Evolutionary conservation across 2,888 invertebrate species (phyloP).

Genomic region (Alloplasta piceator): DNA sequence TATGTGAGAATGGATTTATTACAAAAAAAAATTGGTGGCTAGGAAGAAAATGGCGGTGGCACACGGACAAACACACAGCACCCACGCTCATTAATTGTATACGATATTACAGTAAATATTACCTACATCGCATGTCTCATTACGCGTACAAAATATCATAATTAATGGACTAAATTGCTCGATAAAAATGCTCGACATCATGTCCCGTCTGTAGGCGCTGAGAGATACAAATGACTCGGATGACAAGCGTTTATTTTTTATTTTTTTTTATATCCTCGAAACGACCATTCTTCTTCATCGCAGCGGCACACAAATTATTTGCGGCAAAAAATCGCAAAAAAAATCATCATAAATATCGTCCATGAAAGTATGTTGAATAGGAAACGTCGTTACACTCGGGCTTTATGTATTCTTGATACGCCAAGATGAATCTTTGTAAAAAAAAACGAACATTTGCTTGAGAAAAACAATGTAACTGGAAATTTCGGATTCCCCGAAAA

Average conservation of each 20-base stretch:
- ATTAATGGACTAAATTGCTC: slow-evolving; percentile 46
- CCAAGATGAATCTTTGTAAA: too few relatives aligned
- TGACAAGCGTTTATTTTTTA: slow-evolving; percentile 19
- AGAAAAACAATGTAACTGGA: too few relatives aligned
- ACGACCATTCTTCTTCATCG: slow-evolving; percentile 46
- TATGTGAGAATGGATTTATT: slow-evolving; percentile 72
- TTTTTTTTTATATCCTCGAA: not conserved
- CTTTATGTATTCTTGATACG: too few relatives aligned
- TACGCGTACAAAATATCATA: slow-evolving; percentile 61
- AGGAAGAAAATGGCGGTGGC: slow-evolving; percentile 73
- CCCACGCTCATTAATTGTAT: slow-evolving; percentile 69
- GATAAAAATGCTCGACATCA: not conserved
- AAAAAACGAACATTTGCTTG: too few relatives aligned
- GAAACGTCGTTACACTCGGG: not conserved
- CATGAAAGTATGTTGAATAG: slow-evolving; percentile 17
- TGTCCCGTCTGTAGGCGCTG: slow-evolving; percentile 66
- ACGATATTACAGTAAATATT: slow-evolving; percentile 76
- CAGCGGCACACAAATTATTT: slow-evolving; percentile 3
- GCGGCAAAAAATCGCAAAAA: not conserved
- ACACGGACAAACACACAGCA: slow-evolving; percentile 45
- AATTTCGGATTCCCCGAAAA: too few relatives aligned
- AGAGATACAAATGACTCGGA: slow-evolving; percentile 23
- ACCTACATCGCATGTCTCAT: slow-evolving; percentile 71
- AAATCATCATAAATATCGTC: slow-evolving; percentile 23
- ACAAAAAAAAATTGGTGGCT: slow-evolving; percentile 74